Evolutionary conservation across 1,140 invertebrate species (phyloP).

Genomic region (Meloidogyne floridensis): DNA sequence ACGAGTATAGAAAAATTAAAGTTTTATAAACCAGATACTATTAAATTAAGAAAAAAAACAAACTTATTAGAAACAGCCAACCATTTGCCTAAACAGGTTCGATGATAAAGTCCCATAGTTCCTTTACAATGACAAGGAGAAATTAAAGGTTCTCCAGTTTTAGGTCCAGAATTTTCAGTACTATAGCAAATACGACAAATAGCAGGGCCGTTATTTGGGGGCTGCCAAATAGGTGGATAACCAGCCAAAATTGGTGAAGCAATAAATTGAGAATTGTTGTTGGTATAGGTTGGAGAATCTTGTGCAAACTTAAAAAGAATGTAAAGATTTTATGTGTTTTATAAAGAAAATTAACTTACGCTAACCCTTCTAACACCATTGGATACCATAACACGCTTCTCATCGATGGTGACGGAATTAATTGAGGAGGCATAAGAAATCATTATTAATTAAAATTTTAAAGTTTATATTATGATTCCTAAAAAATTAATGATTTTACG

Average conservation of each 20-base stretch:
- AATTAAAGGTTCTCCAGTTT: constrained; percentile 37
- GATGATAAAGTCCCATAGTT: constrained; percentile 46
- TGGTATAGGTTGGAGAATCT: neutral
- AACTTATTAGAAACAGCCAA: constrained; percentile 22
- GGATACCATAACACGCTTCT: neutral
- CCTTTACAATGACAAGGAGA: constrained; percentile 43
- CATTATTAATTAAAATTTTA: neutral
- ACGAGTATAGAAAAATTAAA: neutral
- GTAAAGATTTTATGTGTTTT: neutral
- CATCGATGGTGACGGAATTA: neutral
- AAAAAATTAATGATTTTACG: no score
- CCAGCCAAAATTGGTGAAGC: constrained; percentile 27
- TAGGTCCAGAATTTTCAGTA: constrained; percentile 38
- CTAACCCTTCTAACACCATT: neutral
- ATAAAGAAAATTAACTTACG: neutral
- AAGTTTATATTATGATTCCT: no score
- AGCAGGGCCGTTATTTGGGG: constrained; percentile 13
- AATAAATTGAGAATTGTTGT: neutral
- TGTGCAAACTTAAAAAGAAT: neutral
- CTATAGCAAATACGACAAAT: constrained; percentile 42
- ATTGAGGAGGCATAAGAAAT: neutral
- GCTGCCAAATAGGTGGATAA: constrained; percentile 3
- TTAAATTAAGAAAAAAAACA: neutral
- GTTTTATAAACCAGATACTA: no score
- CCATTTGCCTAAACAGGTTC: constrained; percentile 37